phyloP scores from a whole-genome alignment of 2,113 vertebrate genomes.

The Chaetops frenatus region DNA sequence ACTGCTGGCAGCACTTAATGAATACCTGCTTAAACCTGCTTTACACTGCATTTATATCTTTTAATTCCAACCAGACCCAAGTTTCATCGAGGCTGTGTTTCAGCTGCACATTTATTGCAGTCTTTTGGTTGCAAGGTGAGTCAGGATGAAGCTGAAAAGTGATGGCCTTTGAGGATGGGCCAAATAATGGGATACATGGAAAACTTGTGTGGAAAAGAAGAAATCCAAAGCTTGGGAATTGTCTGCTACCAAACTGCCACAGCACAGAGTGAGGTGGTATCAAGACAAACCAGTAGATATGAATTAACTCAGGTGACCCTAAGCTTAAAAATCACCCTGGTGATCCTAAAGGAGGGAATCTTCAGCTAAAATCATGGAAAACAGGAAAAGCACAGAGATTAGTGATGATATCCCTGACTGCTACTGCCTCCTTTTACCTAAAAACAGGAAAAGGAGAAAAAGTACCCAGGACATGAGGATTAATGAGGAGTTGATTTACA shows the following conservation, averaged over 20 bases:
- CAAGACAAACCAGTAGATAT: fast-evolving
- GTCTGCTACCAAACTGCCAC: not conserved
- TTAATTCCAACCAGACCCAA: not conserved
- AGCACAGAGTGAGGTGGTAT: fast-evolving
- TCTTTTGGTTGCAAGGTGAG: not conserved
- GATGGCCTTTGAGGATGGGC: not conserved
- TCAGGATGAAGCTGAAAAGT: not conserved
- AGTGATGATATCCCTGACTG: not conserved
- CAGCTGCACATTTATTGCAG: not conserved
- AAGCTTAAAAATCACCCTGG: not conserved
- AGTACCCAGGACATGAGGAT: not conserved
- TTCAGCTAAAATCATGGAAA: not conserved
- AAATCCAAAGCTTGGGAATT: not conserved
- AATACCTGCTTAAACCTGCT: not conserved
- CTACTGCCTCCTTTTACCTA: not conserved
- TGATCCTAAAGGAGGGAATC: not conserved
- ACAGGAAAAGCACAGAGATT: not conserved
- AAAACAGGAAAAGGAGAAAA: not conserved
- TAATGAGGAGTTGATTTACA: not conserved
- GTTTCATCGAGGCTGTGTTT: not conserved
- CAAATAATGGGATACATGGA: not conserved
- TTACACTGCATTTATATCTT: not conserved
- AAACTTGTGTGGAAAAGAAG: not conserved
- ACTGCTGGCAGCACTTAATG: not conserved
- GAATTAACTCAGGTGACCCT: not conserved